These are phyloP conservation scores for Erinaceus europaeus DNA, from an alignment of 2,113 vertebrate genomes.

Conservation along the genomic window DNA sequence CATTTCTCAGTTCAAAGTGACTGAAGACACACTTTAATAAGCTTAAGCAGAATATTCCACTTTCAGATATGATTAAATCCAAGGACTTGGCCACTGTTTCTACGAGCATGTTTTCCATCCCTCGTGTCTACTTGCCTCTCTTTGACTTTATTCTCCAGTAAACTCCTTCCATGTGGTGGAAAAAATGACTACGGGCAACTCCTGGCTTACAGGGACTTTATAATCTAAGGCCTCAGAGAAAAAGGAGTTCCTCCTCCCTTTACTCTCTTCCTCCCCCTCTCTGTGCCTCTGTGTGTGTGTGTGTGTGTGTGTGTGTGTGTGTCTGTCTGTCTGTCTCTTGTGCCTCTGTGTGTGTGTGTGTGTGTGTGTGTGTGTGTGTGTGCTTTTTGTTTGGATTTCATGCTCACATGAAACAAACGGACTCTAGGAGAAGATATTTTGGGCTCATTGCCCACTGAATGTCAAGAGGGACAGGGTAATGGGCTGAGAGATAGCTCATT, in stretches of 20 bases:
- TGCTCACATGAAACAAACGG: not conserved
- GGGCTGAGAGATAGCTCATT: too few relatives aligned
- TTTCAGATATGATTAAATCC: not conserved
- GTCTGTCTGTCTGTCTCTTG: not conserved
- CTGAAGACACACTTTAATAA: not conserved
- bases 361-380: not conserved
- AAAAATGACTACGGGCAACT: not conserved
- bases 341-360: not conserved
- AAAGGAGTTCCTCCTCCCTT: not conserved
- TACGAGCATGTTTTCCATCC: not conserved
- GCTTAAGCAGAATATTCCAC: not conserved
- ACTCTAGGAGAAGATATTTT: too few relatives aligned
- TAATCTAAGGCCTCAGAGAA: not conserved
- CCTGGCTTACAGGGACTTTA: not conserved
- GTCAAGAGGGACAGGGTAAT: too few relatives aligned
- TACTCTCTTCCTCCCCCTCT: too few relatives aligned
- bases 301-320: not conserved
- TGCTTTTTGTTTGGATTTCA: not conserved
- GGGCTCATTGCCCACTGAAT: too few relatives aligned
- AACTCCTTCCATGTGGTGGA: not conserved
- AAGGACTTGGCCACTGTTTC: not conserved
- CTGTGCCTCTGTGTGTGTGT: too few relatives aligned
- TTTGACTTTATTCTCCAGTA: not conserved
- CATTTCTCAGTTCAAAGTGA: not conserved
- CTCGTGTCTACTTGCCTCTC: slow-evolving; percentile 10